Percentiles rank a stretch among this genome's conserved stretches.
These are phyloP conservation scores for Timandra comae DNA, from an alignment of 2,888 invertebrate species.

Conservation along the genomic window DNA sequence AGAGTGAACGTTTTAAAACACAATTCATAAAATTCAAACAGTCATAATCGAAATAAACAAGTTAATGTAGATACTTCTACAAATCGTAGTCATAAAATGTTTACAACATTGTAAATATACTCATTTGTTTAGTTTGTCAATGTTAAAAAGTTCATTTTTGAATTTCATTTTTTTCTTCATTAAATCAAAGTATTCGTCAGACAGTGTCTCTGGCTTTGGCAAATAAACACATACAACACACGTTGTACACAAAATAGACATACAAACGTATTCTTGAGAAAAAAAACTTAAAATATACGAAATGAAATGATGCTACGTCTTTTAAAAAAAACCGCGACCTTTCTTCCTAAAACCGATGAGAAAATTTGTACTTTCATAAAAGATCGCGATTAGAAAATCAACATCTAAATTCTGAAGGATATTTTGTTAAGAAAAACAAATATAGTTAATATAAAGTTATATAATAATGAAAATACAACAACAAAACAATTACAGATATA, in stretches of 20 bases:
- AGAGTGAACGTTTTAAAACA: conserved; percentile 50
- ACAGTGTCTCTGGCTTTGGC: conserved; percentile 44
- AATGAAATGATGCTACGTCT: conserved; percentile 51
- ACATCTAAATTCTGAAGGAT: too few species aligned
- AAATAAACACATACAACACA: conserved; percentile 29
- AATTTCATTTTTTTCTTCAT: conserved; percentile 52
- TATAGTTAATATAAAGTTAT: conserved; percentile 57
- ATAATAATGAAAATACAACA: conserved; percentile 74
- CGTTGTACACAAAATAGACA: conserved; percentile 38
- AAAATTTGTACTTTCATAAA: conserved; percentile 70
- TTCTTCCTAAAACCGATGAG: conserved; percentile 61
- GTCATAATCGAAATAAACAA: conserved; percentile 52
- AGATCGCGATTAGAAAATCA: conserved; percentile 36
- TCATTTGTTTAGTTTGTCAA: conserved; percentile 38
- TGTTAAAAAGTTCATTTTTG: conserved; percentile 59
- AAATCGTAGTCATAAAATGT: conserved; percentile 34
- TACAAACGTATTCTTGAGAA: conserved; percentile 36
- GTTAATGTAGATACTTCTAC: conserved; percentile 45
- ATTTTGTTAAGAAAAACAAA: conserved; percentile 44
- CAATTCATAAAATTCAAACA: conserved; percentile 56
- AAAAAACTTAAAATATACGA: background rate
- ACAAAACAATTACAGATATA: conserved; percentile 65
- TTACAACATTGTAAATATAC: conserved; percentile 39
- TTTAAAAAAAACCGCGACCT: conserved; percentile 46
- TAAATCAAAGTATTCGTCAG: too few species aligned